Evolutionary conservation across 2,797 vertebrate species (phyloP).

Genomic region (Pempheris klunzingeri): DNA sequence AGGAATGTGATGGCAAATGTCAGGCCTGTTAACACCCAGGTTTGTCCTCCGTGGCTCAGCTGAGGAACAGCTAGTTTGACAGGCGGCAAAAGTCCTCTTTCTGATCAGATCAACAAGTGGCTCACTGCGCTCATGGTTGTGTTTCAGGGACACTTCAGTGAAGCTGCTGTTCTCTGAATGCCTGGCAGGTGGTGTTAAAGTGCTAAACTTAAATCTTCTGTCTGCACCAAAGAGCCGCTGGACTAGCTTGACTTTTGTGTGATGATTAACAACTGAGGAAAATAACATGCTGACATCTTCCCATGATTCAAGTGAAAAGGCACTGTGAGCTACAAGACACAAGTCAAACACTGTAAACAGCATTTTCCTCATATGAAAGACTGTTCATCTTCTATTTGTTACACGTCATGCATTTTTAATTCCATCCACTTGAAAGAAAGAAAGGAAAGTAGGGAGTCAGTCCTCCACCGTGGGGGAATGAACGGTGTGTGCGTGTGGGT

Average conservation of each 20-base stretch:
- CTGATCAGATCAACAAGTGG: not conserved
- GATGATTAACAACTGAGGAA: not conserved
- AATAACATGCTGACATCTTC: not conserved
- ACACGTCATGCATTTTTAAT: not conserved
- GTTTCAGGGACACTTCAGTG: not conserved
- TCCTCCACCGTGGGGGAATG: not conserved
- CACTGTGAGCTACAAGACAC: not conserved
- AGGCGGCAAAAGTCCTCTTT: not conserved
- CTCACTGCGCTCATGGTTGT: not conserved
- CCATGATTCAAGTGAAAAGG: not conserved
- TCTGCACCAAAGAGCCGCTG: not conserved
- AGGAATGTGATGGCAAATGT: not conserved
- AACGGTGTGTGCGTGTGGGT: not conserved
- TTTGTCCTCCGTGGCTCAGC: not conserved
- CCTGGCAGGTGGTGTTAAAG: not conserved
- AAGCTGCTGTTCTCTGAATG: not conserved
- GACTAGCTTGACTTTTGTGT: not conserved
- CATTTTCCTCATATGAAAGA: not conserved
- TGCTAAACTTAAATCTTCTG: not conserved
- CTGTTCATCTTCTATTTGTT: not conserved
- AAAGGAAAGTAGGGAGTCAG: too few relatives aligned
- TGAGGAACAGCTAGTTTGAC: not conserved
- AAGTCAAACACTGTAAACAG: too few relatives aligned
- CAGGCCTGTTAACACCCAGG: not conserved
- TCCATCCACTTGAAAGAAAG: not conserved